Base-by-base conservation (phyloP, 2,888 invertebrate genomes). In the Cacoxenus indagator region DNA sequence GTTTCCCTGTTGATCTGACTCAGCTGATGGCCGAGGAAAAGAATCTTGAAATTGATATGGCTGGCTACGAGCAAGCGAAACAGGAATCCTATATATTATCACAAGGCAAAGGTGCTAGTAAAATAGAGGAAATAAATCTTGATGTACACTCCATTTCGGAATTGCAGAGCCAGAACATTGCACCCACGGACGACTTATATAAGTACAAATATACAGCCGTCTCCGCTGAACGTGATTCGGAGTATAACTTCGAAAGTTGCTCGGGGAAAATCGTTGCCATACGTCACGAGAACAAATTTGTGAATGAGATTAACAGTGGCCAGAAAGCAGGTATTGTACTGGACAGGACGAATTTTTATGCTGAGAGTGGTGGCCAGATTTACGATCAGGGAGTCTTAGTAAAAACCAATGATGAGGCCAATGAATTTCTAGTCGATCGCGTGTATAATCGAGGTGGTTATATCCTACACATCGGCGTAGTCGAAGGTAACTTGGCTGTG, bases 361-460 rank as follows among this genome's bases (percentile, higher is more conserved):
- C 99, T 0, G 99, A 99, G 89, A 97, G 98, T 89, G 99, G 99
- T 72, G 99, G 99, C 14, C 99, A 99, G 90, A 98, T 97, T 81
- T 98, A 92, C 87, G 99, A 99, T 87, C 95, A 96, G 84, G 99
- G 99, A 24, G 96, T 94, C 78, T 91, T 98, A 87, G 93, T 93
- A 0, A 96, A 96, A 90, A 86, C 90, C 5, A 91, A 78, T 90
- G 96, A 96, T 86, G 96, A 96, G 85, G 93, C 92, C 87, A 93
- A 93, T 11, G 98, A 98, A 89, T 94, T 99, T 87, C 91, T 94
- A 17, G 96, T 99, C 0, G 95, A 93, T 86, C 96, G 96, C 86
- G 96, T 97, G 1, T 97, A 97, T 90, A 94, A 98, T 4, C 93
- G 96, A 76, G 99, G 96, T 48, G 99, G 99, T 14, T 99, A 98